These are phyloP conservation scores for Psittacula derbiana DNA, from an alignment of 2,797 vertebrate genomes.

Conservation along the genomic window DNA sequence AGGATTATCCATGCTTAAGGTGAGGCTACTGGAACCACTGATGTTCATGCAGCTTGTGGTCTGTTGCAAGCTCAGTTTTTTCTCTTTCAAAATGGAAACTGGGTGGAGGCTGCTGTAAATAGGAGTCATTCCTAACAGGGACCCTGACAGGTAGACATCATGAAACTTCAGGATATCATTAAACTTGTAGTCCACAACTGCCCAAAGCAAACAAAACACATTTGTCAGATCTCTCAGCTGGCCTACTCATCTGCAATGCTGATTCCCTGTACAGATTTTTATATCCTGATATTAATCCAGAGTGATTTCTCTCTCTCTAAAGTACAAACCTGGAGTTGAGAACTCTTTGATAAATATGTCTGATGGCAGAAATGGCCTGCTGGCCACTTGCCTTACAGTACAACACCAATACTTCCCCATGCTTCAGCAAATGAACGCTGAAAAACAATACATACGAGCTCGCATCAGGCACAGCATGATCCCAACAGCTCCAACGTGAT, in stretches of 20 bases:
- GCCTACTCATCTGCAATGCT: background rate
- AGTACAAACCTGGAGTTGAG: background rate
- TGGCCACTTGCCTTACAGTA: background rate
- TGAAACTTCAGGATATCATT: background rate
- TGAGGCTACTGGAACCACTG: background rate
- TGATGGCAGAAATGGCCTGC: background rate
- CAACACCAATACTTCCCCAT: background rate
- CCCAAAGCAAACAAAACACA: slow-evolving; percentile 1
- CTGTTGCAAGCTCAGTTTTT: background rate
- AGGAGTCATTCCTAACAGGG: background rate
- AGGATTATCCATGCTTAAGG: background rate
- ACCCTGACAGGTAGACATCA: background rate
- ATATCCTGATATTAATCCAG: slow-evolving; percentile 24
- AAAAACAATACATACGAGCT: background rate
- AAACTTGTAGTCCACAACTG: background rate
- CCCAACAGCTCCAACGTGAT: background rate
- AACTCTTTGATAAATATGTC: background rate
- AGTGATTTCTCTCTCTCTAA: background rate
- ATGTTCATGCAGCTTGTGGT: background rate
- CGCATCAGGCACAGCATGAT: accelerated
- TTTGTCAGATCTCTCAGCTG: background rate
- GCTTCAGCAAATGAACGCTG: background rate
- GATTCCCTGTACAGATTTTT: background rate
- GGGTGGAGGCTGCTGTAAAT: background rate
- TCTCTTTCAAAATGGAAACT: background rate